Evolutionary conservation across 2,888 invertebrate genomes (phyloP).

Genomic region (Cantharis rustica): DNA sequence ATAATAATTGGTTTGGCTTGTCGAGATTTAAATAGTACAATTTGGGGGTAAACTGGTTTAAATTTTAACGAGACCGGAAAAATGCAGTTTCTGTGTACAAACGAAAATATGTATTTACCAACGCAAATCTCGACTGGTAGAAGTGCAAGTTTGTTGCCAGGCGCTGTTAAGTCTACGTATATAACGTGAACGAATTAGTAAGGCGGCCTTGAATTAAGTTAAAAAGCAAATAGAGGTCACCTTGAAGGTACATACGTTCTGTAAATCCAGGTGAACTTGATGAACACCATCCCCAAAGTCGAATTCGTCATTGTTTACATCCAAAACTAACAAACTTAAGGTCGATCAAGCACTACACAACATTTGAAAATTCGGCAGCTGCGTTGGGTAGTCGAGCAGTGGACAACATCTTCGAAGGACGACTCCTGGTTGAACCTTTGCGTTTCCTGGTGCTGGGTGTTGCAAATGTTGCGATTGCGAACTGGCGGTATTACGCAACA

Average conservation of each 20-base stretch:
- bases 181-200: constrained; percentile 39
- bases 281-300: constrained; percentile 37
- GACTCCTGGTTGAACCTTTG: constrained; percentile 41
- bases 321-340: not conserved
- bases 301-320: constrained; percentile 32
- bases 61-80: not conserved
- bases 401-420: constrained; percentile 36
- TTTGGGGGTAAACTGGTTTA: not conserved
- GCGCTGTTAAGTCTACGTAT: constrained; percentile 41
- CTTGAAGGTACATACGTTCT: constrained; percentile 42
- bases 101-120: constrained; percentile 45
- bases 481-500: constrained; percentile 49
- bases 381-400: constrained; percentile 8
- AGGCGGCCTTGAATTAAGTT: constrained; percentile 44
- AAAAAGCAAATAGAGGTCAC: constrained; percentile 51
- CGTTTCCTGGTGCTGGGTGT: constrained; percentile 42
- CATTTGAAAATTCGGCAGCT: constrained; percentile 4
- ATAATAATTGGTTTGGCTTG: not conserved
- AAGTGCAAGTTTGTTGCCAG: constrained; percentile 44
- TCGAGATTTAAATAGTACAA: not conserved
- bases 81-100: not conserved
- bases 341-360: not conserved
- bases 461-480: constrained; percentile 44
- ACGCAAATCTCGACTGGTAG: constrained; percentile 42
- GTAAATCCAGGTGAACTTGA: constrained; percentile 32